Conservation (phyloP, 2,113 vertebrate species). For the Oryzias javanicus region DNA sequence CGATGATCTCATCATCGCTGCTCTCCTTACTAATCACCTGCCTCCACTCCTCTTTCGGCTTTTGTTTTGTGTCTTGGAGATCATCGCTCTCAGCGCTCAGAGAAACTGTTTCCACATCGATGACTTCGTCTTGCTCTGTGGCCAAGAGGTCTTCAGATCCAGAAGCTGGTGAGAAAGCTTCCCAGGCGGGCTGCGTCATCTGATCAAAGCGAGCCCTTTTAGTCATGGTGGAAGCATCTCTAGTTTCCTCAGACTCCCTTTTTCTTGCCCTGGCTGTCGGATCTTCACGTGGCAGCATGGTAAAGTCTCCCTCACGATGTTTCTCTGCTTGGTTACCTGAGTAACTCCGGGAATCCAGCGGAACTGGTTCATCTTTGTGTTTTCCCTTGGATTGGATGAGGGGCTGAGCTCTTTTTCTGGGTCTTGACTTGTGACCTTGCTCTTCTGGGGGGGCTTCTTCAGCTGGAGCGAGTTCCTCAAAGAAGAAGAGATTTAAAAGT, state of each 20-base stretch:
- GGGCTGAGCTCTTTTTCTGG: background rate
- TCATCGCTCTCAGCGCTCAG: background rate
- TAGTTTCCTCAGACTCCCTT: slow-evolving; percentile 12
- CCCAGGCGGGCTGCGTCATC: background rate
- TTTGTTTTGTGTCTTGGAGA: background rate
- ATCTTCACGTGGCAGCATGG: background rate
- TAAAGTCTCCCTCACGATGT: background rate
- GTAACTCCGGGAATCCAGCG: slow-evolving; percentile 2
- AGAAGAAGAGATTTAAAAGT: background rate
- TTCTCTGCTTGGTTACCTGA: background rate
- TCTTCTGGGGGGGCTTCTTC: background rate
- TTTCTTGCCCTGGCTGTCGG: background rate
- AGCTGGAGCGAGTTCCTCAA: background rate
- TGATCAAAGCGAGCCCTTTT: slow-evolving; percentile 38
- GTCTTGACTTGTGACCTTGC: rapidly evolving
- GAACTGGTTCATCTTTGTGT: background rate
- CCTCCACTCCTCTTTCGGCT: background rate
- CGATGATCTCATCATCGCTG: slow-evolving; percentile 5
- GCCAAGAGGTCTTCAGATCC: background rate
- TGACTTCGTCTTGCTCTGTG: background rate
- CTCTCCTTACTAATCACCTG: slow-evolving; percentile 3
- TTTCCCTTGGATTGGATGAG: background rate
- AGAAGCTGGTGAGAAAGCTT: background rate
- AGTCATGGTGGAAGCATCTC: background rate
- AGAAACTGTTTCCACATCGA: slow-evolving; percentile 2